Evolutionary conservation across 2,113 vertebrate genomes (phyloP).

Genomic region (Phylloscopus trochilus): DNA sequence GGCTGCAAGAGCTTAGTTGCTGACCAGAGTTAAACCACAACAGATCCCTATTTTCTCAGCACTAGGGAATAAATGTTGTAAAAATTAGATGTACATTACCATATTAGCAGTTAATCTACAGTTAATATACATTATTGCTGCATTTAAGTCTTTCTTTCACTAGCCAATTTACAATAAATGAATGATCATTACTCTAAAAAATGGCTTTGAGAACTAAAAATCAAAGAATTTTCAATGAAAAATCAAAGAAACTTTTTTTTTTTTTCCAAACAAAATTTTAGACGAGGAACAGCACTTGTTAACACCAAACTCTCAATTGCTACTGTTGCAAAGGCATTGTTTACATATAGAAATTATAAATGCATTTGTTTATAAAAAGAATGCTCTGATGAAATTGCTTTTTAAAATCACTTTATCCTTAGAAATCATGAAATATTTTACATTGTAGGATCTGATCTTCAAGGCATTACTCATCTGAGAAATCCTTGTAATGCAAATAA

Average conservation of each 20-base stretch:
- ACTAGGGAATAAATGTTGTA: not conserved
- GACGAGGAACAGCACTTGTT: not conserved
- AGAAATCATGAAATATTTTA: not conserved
- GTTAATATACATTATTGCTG: not conserved
- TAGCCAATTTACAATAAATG: not conserved
- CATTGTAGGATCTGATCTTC: not conserved
- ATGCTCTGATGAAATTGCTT: not conserved
- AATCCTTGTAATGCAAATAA: not conserved
- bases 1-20: not conserved
- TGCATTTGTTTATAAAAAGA: not conserved
- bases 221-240: not conserved
- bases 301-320: not conserved
- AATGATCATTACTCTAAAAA: not conserved
- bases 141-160: not conserved
- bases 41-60: not conserved
- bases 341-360: not conserved
- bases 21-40: not conserved
- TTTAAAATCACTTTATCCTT: not conserved
- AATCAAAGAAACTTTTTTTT: not conserved
- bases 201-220: not conserved
- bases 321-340: not conserved
- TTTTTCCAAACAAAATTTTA: not conserved
- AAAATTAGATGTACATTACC: rapidly evolving
- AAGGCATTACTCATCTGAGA: not conserved
- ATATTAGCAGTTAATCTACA: not conserved